A percentile compares a stretch with the other conserved stretches of the same genome.
These are phyloP conservation scores for Stichodactyla helianthus DNA, from an alignment of 64 coral and sea anemone species.

Conservation along the genomic window DNA sequence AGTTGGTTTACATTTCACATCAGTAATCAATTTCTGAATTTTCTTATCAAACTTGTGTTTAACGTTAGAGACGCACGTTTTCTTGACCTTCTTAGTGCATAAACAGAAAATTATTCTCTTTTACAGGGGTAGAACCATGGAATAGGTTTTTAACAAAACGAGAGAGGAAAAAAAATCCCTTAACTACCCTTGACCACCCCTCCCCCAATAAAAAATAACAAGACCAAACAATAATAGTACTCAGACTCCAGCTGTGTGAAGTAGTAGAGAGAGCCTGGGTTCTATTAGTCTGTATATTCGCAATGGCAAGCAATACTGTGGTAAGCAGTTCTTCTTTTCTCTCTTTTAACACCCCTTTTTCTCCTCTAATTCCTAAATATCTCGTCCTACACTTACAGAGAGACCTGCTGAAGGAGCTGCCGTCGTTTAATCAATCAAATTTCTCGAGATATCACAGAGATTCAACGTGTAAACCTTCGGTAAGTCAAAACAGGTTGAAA, in stretches of 20 bases:
- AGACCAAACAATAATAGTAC: neutral
- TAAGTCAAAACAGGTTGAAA: constrained; percentile 32
- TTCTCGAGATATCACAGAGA: constrained; percentile 77
- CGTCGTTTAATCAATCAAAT: constrained; percentile 84
- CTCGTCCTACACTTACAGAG: constrained; percentile 36
- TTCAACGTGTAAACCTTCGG: constrained; percentile 63
- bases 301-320: constrained; percentile 20
- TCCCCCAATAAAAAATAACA: neutral
- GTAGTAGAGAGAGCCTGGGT: neutral
- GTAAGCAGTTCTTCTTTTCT: neutral
- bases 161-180: too few relatives aligned
- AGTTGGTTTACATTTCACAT: too few relatives aligned
- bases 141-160: too few relatives aligned
- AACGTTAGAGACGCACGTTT: too few relatives aligned
- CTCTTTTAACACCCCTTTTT: neutral
- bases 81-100: too few relatives aligned
- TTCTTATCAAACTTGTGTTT: too few relatives aligned
- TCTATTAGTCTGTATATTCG: neutral
- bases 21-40: too few relatives aligned
- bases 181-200: too few relatives aligned
- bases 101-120: too few relatives aligned
- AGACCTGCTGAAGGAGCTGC: constrained; percentile 80
- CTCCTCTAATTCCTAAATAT: neutral
- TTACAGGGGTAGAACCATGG: too few relatives aligned
- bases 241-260: neutral